A percentile compares a stretch with the other conserved stretches of the same genome.
These are phyloP conservation scores for Montipora cactus DNA, from an alignment of 64 coral and sea anemone species.

Conservation along the genomic window DNA sequence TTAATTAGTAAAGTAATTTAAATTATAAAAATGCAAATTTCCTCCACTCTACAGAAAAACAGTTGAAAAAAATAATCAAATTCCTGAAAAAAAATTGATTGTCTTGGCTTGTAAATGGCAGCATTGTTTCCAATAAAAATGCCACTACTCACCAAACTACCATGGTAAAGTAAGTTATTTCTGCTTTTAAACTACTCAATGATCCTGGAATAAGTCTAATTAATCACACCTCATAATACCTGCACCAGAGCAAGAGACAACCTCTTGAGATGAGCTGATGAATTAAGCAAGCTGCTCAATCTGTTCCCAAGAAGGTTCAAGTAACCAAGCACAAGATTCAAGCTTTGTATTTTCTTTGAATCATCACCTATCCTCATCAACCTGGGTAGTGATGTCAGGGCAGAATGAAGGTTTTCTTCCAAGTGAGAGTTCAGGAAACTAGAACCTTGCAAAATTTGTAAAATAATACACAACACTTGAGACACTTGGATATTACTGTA, in stretches of 20 bases:
- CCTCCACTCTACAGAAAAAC: too few species aligned
- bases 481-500: background rate
- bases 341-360: constrained; percentile 63
- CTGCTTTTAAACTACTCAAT: too few species aligned
- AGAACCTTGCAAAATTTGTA: background rate
- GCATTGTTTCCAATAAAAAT: too few species aligned
- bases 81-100: too few species aligned
- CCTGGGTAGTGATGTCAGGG: constrained; percentile 71
- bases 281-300: constrained; percentile 66
- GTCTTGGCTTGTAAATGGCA: too few species aligned
- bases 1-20: too few species aligned
- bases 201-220: background rate
- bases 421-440: constrained; percentile 66
- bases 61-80: too few species aligned
- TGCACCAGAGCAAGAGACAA: constrained; percentile 90
- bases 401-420: constrained; percentile 89
- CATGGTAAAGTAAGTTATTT: too few species aligned
- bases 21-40: too few species aligned
- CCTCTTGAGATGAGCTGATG: constrained; percentile 80
- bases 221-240: constrained; percentile 25
- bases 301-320: constrained; percentile 73
- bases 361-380: constrained; percentile 81
- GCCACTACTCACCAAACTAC: too few species aligned
- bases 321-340: constrained; percentile 82
- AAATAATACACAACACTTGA: background rate